These are phyloP conservation scores for Nixonia krombeini DNA, from an alignment of 1,140 invertebrate genomes.

Conservation along the genomic window DNA sequence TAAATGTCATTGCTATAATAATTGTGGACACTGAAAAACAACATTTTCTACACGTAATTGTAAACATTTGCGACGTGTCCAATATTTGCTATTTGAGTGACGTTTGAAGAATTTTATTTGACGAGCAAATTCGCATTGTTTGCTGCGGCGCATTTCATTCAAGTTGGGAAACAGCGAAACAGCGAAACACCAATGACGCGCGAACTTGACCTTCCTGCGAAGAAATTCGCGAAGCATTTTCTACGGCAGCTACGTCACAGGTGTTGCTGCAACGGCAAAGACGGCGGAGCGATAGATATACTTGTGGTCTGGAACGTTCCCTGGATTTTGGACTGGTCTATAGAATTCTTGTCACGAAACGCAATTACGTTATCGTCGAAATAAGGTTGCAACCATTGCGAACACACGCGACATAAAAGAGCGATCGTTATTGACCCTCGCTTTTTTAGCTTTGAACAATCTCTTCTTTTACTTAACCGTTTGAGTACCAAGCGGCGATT, in stretches of 20 bases:
- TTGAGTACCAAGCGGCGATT: no score
- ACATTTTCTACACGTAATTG: no score
- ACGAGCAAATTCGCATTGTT: no score
- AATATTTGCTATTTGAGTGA: no score
- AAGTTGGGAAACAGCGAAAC: no score
- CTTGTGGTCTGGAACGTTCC: slow-evolving; percentile 1
- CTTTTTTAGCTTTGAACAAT: no score
- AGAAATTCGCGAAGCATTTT: not conserved
- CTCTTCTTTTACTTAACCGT: no score
- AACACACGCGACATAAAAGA: not conserved
- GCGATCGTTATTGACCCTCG: not conserved
- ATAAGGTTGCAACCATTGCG: not conserved
- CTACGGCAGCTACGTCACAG: not conserved
- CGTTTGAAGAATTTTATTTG: no score
- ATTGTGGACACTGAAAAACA: no score
- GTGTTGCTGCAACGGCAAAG: not conserved
- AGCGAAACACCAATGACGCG: not conserved
- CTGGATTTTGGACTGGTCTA: not conserved
- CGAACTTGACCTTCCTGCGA: not conserved
- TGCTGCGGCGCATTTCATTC: no score
- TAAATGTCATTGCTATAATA: no score
- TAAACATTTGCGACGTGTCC: no score
- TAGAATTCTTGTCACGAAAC: slow-evolving; percentile 2
- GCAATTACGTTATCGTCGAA: slow-evolving; percentile 5
- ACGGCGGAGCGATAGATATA: not conserved